Conservation (phyloP, 2,888 invertebrate species). For the Spisula solida region DNA sequence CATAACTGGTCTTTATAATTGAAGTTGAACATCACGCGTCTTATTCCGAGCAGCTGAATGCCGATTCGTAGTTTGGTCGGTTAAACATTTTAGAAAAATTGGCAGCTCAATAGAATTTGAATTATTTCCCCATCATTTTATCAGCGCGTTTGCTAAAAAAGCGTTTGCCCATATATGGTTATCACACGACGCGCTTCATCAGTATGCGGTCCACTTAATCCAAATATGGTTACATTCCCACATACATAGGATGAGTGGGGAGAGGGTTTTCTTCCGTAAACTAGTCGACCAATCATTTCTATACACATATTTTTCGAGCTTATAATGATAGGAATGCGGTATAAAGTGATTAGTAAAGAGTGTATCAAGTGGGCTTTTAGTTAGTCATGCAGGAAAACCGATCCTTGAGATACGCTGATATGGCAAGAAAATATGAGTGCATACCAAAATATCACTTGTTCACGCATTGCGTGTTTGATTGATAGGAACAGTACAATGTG, state of each 20-base stretch:
- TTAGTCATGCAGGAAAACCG: slow-evolving; percentile 9
- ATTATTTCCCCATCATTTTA: not conserved
- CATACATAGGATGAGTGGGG: not conserved
- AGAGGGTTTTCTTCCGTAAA: not conserved
- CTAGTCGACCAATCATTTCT: not conserved
- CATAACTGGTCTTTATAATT: too few species aligned
- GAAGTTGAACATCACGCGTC: too few species aligned
- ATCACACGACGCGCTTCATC: not conserved
- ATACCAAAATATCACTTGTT: not conserved
- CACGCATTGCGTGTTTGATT: not conserved
- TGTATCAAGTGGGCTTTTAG: not conserved
- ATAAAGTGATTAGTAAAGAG: not conserved
- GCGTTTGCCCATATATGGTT: not conserved
- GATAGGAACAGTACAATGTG: not conserved
- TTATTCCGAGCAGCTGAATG: too few species aligned
- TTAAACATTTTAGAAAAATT: too few species aligned
- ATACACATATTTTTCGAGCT: not conserved
- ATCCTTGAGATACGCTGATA: not conserved
- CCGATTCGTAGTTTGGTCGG: too few species aligned
- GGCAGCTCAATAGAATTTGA: not conserved
- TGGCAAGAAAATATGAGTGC: not conserved
- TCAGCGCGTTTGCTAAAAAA: not conserved
- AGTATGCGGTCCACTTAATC: not conserved
- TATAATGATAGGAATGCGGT: not conserved
- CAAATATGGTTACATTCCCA: slow-evolving; percentile 8